Conservation (phyloP, 2,113 vertebrate genomes). For the Eudyptes chrysolophus region DNA sequence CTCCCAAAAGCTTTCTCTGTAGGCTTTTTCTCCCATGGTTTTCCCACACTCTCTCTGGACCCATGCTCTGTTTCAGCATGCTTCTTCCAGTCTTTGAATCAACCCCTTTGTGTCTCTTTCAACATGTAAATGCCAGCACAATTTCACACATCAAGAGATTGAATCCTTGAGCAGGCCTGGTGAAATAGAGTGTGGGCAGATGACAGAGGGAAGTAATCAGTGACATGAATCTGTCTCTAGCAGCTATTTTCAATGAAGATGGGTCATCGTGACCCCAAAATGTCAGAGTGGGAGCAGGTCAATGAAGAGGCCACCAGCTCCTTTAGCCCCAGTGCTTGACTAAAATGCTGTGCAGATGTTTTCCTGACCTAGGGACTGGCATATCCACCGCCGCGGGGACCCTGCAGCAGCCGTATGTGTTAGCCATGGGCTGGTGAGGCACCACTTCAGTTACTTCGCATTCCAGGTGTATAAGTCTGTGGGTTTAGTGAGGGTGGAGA, state of each 20-base stretch:
- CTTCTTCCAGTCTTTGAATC: neutral
- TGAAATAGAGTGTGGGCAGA: neutral
- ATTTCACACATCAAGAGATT: neutral
- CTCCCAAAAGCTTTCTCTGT: neutral
- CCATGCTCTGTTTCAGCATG: neutral
- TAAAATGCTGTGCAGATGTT: neutral
- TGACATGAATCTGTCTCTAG: neutral
- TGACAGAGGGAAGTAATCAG: neutral
- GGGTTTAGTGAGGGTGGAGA: neutral
- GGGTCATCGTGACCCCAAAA: neutral
- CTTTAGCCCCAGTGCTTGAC: neutral
- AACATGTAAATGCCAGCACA: neutral
- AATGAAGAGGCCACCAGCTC: neutral
- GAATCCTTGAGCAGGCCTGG: neutral
- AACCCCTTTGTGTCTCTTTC: neutral
- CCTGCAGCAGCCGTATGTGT: rapidly evolving
- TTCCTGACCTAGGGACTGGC: neutral
- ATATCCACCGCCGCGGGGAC: neutral
- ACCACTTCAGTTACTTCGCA: neutral
- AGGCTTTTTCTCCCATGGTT: neutral
- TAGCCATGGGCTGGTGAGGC: neutral
- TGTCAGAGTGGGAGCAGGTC: neutral
- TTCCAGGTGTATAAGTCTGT: neutral
- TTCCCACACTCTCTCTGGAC: neutral
- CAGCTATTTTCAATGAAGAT: neutral